Evolutionary conservation across 2,888 invertebrate species (phyloP), one percentile per base, ranked within the genome.

Genomic region (Sphaeridia pumilis): DNA sequence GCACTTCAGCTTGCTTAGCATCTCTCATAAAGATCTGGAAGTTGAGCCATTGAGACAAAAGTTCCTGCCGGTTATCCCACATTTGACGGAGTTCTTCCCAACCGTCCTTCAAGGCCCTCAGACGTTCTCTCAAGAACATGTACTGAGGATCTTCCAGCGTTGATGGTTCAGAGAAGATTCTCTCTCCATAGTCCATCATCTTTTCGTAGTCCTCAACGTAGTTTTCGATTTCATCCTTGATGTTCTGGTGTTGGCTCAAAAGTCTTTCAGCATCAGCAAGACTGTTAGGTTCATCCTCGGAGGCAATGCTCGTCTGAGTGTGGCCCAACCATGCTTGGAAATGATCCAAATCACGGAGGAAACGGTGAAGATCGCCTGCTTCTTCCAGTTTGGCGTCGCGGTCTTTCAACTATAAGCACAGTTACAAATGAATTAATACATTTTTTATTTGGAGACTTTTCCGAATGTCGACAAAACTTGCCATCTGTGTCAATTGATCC

Each of bases 151-250:
- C 98, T 72, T 92, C 84, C 71, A 89, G 82, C 63, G 92, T 83
- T 31, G 81, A 81, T 31, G 85, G 84, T 68, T 86, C 86, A 55
- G 86, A 82, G 47, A 94, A 94, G 64, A 95, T 80, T 67, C 87
- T 82, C 71, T 94, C 94, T 38, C 98, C 99, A 69, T 97, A 98
- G 69, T 95, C 94, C 87, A 98, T 97, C 94, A 99, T 98, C 77
- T 89, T 88, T 67, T 86, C 86, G 70, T 94, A 97, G 71, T 98
- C 97, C 68, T 94, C 93, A 49, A 86, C 92, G 73, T 98, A 98
- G 69, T 95, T 97, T 71, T 98, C 95, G 67, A 99, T 98, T 75
- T 99, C 98, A 70, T 98, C 97, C 69, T 90, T 85, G 70, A 99
- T 93, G 65, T 90, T 90, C 75, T 94, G 93, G 75, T 99, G 98